phyloP scores from a whole-genome alignment of 2,113 vertebrate genomes.

The Notarius quadriscutis region DNA sequence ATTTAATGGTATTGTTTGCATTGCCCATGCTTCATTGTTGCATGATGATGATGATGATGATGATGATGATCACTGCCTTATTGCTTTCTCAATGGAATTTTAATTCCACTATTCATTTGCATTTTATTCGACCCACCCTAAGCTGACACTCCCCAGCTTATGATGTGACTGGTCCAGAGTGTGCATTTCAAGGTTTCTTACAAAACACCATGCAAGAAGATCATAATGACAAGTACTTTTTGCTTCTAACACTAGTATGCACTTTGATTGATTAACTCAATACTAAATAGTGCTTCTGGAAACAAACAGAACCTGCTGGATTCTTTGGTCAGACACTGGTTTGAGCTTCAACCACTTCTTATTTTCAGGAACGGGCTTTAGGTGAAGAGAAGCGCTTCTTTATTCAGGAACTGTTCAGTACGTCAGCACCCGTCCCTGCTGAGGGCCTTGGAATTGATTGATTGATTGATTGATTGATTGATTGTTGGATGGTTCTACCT shows the following conservation, averaged over 20 bases:
- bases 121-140: conserved; percentile 20
- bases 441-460: background rate
- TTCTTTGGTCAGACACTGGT: background rate
- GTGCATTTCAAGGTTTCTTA: background rate
- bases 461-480: background rate
- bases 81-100: background rate
- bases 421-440: conserved; percentile 12
- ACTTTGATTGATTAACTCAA: background rate
- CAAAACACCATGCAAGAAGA: background rate
- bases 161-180: background rate
- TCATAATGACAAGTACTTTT: background rate
- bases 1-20: conserved; percentile 11
- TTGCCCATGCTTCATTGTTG: conserved; percentile 32
- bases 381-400: background rate
- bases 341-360: background rate
- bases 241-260: background rate
- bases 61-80: background rate
- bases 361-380: background rate
- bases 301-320: background rate
- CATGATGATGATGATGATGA: background rate
- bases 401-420: conserved; percentile 10
- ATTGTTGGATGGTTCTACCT: background rate
- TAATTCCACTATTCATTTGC: background rate
- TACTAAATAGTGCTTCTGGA: background rate
- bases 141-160: background rate